A percentile compares a stretch with the other conserved stretches of the same genome.
Evolutionary conservation across 2,888 invertebrate species (phyloP).

Genomic region (Ormyrus nitidulus): DNA sequence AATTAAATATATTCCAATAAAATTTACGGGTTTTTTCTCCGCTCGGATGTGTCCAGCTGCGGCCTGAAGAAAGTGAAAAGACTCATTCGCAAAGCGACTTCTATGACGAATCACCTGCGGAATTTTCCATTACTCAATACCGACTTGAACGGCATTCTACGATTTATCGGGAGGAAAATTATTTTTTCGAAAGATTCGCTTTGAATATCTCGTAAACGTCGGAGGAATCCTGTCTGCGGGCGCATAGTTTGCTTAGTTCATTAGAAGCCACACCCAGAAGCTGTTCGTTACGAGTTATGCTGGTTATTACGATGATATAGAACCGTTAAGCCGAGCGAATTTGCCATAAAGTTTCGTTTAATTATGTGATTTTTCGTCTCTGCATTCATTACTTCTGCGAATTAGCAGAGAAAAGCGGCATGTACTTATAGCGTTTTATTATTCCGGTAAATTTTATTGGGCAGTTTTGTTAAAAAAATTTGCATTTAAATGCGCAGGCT

Average conservation of each 20-base stretch:
- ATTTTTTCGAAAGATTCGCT: too few relatives aligned
- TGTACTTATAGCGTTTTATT: too few relatives aligned
- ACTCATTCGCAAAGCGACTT: slow-evolving; percentile 2
- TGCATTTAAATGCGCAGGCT: too few relatives aligned
- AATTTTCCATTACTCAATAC: too few relatives aligned
- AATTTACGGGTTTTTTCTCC: slow-evolving; percentile 4
- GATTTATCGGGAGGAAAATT: too few relatives aligned
- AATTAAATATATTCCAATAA: slow-evolving; percentile 27
- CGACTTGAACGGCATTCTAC: too few relatives aligned
- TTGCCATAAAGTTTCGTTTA: slow-evolving; percentile 12
- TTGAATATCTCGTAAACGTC: too few relatives aligned
- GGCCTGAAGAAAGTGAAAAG: slow-evolving; percentile 25
- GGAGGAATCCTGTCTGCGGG: too few relatives aligned
- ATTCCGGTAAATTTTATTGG: too few relatives aligned
- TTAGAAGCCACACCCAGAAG: slow-evolving; percentile 21
- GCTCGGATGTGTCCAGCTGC: not conserved
- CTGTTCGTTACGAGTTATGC: not conserved
- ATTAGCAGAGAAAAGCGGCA: too few relatives aligned
- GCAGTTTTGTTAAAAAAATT: too few relatives aligned
- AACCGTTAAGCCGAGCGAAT: slow-evolving; percentile 20
- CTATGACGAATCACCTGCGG: not conserved
- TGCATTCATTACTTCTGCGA: too few relatives aligned
- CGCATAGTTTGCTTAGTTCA: slow-evolving; percentile 12
- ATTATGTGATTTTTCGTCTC: not conserved
- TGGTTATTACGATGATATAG: not conserved